These are phyloP conservation scores for Leptobrachium leishanense DNA, from an alignment of 2,113 vertebrate species.

Conservation along the genomic window DNA sequence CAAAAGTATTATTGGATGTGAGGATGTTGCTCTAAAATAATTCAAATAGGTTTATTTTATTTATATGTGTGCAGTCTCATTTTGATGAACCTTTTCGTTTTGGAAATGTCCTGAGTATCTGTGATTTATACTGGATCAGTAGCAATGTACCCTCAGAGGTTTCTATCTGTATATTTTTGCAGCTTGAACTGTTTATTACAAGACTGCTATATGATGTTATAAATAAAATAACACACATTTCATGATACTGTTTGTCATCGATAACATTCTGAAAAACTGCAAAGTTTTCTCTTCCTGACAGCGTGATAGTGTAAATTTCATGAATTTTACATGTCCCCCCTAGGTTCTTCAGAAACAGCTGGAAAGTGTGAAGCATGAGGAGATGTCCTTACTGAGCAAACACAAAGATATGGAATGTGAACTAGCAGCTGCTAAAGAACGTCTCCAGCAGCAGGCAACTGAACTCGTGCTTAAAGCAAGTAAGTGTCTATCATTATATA, in stretches of 20 bases:
- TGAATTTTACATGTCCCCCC: slow-evolving; percentile 51
- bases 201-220: slow-evolving; percentile 1
- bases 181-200: slow-evolving; percentile 12
- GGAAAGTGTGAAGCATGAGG: slow-evolving; percentile 92
- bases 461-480: slow-evolving; percentile 98
- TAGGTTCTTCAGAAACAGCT: slow-evolving; percentile 92
- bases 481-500: slow-evolving; percentile 74
- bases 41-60: too few relatives aligned
- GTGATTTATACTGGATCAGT: too few relatives aligned
- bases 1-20: too few relatives aligned
- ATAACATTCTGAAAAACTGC: slow-evolving; percentile 24
- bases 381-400: slow-evolving; percentile 88
- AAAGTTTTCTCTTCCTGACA: slow-evolving; percentile 33
- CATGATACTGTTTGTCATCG: slow-evolving; percentile 36
- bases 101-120: too few relatives aligned
- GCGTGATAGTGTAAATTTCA: slow-evolving; percentile 37
- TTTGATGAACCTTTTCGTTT: too few relatives aligned
- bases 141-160: too few relatives aligned
- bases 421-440: slow-evolving; percentile 87
- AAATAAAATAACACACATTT: not conserved
- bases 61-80: too few relatives aligned
- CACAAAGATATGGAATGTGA: slow-evolving; percentile 95
- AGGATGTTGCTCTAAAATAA: too few relatives aligned
- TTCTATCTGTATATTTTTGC: not conserved
- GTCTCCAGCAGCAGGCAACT: slow-evolving; percentile 91